phyloP scores from a whole-genome alignment of 2,113 vertebrate species.

The Alethe castanea region DNA sequence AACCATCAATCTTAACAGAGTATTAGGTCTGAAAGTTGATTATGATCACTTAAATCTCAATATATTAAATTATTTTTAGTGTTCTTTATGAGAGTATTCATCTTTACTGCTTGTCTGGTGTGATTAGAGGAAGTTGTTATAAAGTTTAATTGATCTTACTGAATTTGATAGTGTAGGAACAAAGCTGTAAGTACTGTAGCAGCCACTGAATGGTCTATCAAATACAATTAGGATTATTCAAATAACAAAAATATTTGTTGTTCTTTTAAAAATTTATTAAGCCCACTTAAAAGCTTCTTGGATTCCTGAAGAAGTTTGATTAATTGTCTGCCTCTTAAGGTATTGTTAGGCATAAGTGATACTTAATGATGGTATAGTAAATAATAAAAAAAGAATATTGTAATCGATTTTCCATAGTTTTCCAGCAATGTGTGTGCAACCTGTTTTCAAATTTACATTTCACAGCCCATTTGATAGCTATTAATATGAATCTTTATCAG shows the following conservation, averaged over 20 bases:
- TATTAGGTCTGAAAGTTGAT: not conserved
- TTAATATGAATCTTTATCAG: not conserved
- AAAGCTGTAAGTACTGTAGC: not conserved
- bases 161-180: not conserved
- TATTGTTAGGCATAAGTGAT: not conserved
- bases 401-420: not conserved
- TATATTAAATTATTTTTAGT: constrained; percentile 6
- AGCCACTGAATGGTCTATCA: not conserved
- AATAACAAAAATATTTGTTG: not conserved
- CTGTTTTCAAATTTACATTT: not conserved
- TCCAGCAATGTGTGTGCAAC: not conserved
- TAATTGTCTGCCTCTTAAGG: not conserved
- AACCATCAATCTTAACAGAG: not conserved
- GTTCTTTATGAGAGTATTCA: not conserved
- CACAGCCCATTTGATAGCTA: not conserved
- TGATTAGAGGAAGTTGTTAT: not conserved
- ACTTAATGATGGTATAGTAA: not conserved
- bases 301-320: not conserved
- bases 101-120: not conserved
- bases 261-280: not conserved
- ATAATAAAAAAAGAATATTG: not conserved
- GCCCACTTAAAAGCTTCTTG: not conserved
- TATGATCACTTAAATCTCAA: constrained; percentile 14
- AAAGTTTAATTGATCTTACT: not conserved
- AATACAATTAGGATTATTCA: not conserved